A percentile compares a stretch with the other conserved stretches of the same genome.
Evolutionary conservation across 1,140 invertebrate species (phyloP).

Genomic region (Arctopsyche grandis): DNA sequence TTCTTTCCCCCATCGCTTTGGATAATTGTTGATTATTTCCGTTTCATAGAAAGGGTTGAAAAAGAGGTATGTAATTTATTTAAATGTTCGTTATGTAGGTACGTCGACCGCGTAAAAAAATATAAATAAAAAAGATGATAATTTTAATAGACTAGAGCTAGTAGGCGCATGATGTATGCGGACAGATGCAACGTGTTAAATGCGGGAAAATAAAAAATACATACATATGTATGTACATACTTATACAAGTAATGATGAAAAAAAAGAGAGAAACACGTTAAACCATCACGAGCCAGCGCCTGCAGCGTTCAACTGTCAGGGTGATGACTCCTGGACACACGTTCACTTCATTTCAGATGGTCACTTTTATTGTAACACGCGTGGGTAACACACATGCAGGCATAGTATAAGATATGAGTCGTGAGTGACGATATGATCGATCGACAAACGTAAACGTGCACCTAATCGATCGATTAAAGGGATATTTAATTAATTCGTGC

Average conservation of each 20-base stretch:
- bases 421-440: too few species aligned
- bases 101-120: constrained; percentile 9
- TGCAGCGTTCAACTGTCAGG: constrained; percentile 26
- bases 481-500: too few species aligned
- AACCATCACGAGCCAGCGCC: constrained; percentile 7
- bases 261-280: background rate
- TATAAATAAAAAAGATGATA: constrained; percentile 32
- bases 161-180: constrained; percentile 21
- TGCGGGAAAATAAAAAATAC: constrained; percentile 11
- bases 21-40: constrained; percentile 52
- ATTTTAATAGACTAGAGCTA: constrained; percentile 40
- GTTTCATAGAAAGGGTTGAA: constrained; percentile 49
- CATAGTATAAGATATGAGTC: too few species aligned
- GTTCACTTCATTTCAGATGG: constrained; percentile 8
- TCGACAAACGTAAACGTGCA: too few species aligned
- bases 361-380: constrained; percentile 6
- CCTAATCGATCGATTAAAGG: too few species aligned
- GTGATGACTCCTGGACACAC: constrained; percentile 26
- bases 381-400: too few species aligned
- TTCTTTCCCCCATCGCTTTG: constrained; percentile 29
- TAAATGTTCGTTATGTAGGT: constrained; percentile 45
- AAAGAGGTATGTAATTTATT: constrained; percentile 45
- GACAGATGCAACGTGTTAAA: constrained; percentile 36
- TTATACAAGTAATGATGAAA: background rate
- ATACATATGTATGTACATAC: background rate